Evolutionary conservation across 2,113 vertebrate genomes (phyloP).

Genomic region (Amia ocellicauda): DNA sequence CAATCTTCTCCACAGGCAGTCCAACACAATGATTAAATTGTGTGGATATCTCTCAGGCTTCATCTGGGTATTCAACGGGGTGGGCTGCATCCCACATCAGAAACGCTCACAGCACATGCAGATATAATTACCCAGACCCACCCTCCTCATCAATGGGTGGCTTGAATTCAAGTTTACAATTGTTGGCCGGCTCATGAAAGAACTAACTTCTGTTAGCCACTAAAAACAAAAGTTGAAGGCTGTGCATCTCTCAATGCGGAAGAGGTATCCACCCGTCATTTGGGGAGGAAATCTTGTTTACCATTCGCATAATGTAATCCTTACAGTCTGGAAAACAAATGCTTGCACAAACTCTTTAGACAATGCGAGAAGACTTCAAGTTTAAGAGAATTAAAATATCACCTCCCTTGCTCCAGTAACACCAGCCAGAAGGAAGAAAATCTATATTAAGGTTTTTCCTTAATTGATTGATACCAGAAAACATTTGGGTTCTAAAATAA

Average conservation of each 20-base stretch:
- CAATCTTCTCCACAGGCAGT: constrained; percentile 4
- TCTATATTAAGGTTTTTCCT: too few species aligned
- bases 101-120: constrained; percentile 26
- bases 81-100: constrained; percentile 21
- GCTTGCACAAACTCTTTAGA: too few species aligned
- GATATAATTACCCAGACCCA: constrained; percentile 23
- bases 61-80: constrained; percentile 8
- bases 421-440: too few species aligned
- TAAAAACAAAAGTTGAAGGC: constrained; percentile 6
- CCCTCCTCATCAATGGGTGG: constrained; percentile 5
- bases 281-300: too few species aligned
- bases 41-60: constrained; percentile 1
- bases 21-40: constrained; percentile 15
- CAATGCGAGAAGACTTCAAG: too few species aligned
- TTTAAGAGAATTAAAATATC: too few species aligned
- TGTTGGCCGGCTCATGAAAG: constrained; percentile 27
- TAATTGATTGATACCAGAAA: too few species aligned
- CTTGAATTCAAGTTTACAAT: constrained; percentile 26
- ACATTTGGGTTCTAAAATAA: too few species aligned
- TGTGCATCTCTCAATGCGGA: not conserved
- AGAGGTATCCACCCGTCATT: not conserved
- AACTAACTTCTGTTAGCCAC: constrained; percentile 19
- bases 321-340: too few species aligned
- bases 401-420: too few species aligned
- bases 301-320: too few species aligned